These are phyloP conservation scores for Argopecten irradians DNA, from an alignment of 1,140 invertebrate genomes.

Conservation along the genomic window DNA sequence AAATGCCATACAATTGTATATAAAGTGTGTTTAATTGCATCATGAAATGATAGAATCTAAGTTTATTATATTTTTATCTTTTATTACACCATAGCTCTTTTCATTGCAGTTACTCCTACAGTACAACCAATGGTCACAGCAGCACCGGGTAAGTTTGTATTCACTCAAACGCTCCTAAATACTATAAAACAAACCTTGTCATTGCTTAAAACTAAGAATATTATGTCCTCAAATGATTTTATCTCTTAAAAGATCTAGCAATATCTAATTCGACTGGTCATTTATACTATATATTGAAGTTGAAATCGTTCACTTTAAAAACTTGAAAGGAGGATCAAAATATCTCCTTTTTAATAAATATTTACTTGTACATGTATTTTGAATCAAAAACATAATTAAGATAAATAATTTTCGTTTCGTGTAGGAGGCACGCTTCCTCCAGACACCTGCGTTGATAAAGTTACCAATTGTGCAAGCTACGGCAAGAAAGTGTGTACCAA, in stretches of 20 bases:
- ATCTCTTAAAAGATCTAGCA: background rate
- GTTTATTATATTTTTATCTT: background rate
- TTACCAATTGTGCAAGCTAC: slow-evolving; percentile 59
- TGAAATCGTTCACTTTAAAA: background rate
- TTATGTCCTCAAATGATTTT: background rate
- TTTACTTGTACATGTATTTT: no score
- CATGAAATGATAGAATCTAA: background rate
- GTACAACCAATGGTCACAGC: slow-evolving; percentile 29
- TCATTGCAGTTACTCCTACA: slow-evolving; percentile 47
- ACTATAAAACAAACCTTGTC: background rate
- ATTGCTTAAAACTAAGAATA: background rate
- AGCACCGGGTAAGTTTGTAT: slow-evolving; percentile 35
- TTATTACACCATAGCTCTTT: background rate
- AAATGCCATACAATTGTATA: background rate
- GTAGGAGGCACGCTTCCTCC: slow-evolving; percentile 48
- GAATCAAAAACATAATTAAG: no score
- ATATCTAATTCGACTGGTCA: slow-evolving; percentile 19
- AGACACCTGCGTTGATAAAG: slow-evolving; percentile 58
- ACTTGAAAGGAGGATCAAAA: background rate
- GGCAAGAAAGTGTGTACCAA: slow-evolving; percentile 57
- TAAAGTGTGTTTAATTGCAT: background rate
- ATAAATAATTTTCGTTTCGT: background rate
- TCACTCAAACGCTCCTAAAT: background rate
- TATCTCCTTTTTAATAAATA: background rate
- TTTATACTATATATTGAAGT: background rate